Base-by-base conservation (phyloP, 2,113 vertebrate genomes). In the Alouatta palliata region DNA sequence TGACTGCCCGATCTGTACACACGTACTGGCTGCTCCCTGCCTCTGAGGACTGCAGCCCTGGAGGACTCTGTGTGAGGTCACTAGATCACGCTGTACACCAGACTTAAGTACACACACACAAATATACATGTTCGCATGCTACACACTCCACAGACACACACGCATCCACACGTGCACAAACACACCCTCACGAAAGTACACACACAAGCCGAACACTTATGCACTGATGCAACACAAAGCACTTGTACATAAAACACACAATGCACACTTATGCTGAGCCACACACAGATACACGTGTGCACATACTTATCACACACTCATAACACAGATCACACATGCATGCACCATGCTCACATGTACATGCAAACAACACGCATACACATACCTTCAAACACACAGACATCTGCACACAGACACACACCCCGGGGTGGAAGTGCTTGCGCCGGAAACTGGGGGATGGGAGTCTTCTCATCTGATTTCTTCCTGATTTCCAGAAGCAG, bases 381-480 rank as follows among this genome's bases (percentile, higher is more conserved):
- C 30, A 20, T 10, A 66, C 13, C 1, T 8, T 8, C n/a, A 73
- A 10, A 49, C 11, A 37, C 47, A 32, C 30, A 32, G 23, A 83
- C 21, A 20, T 54, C 20, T 12, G 1, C 45, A 4, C 37, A 0
- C 40, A 30, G 5, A 35, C 49, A 66, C 5, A 40, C 52, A 13
- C 6, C 4, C 3, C 7, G 3, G 23, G 23, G 6, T 40, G 35
- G 40, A 8, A 37, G 16, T 23, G 56, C 49, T 23, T 23, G 0
- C 9, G 21, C 1, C 0, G 13, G 52, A 32, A 4, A 0, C 5
- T 4, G 37, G n/a, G 54, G 16, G 23, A 10, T 23, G 2, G 21
- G 1, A 3, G 17, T 1, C 61, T 1, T 37, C 43, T n/a, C 0
- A 0, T 14, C 17, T 12, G 17, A 21, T 11, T 73, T 66, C 68